Percentiles rank a stretch among this genome's conserved stretches.
phyloP scores from a whole-genome alignment of 1,140 invertebrate species.

The Apocrypta bakeri region DNA sequence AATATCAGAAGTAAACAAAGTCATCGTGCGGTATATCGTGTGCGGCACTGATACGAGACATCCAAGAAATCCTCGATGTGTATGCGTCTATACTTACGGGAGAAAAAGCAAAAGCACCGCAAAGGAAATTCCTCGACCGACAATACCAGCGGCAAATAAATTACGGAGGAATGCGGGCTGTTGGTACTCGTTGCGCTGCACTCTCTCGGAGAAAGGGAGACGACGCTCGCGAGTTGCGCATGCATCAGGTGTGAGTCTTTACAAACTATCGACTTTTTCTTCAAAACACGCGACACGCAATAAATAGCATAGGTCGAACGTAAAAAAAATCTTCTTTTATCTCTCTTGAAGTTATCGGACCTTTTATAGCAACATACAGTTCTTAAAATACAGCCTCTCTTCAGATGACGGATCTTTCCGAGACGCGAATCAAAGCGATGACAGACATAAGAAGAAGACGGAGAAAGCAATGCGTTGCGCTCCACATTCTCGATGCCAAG shows the following conservation, averaged over 20 bases:
- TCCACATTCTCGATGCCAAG: conserved; percentile 18
- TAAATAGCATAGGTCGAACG: too few species aligned
- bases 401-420: too few species aligned
- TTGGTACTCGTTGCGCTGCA: not conserved
- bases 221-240: not conserved
- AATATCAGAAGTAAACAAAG: too few species aligned
- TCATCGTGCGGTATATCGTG: too few species aligned
- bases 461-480: not conserved
- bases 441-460: not conserved
- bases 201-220: not conserved
- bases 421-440: not conserved
- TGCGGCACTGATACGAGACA: not conserved
- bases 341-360: too few species aligned
- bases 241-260: not conserved
- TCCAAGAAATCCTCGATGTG: not conserved
- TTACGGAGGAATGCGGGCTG: conserved; percentile 13
- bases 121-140: conserved; percentile 13
- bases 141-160: conserved; percentile 8
- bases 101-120: conserved; percentile 8
- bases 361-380: too few species aligned
- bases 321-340: too few species aligned
- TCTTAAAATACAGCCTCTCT: not conserved
- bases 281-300: too few species aligned
- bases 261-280: too few species aligned
- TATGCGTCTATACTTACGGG: not conserved